phyloP scores from a whole-genome alignment of 1,140 invertebrate genomes.

The Formica selysi region DNA sequence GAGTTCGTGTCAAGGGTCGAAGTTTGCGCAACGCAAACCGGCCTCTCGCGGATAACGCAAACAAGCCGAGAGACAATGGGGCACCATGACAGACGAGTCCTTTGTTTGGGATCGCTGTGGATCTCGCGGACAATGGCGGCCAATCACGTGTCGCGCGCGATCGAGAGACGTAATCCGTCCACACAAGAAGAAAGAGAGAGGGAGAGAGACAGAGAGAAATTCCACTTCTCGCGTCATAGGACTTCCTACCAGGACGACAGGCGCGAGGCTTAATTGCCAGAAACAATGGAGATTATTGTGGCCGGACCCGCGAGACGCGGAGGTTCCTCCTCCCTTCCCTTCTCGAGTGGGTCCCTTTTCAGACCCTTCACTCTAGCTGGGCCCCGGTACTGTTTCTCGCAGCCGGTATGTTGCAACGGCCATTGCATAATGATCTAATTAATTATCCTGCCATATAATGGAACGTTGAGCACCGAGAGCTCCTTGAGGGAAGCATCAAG shows the following conservation, averaged over 20 bases:
- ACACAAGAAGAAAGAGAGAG: slow-evolving; percentile 29
- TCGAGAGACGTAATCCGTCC: slow-evolving; percentile 66
- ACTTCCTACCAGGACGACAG: neutral
- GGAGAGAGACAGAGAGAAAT: neutral
- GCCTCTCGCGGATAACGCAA: slow-evolving; percentile 66
- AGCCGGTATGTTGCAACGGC: slow-evolving; percentile 2
- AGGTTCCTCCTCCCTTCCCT: neutral
- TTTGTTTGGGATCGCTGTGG: slow-evolving; percentile 72
- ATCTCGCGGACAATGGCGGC: slow-evolving; percentile 71
- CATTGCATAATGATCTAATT: slow-evolving; percentile 43
- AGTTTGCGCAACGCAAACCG: slow-evolving; percentile 58
- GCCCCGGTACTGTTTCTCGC: neutral
- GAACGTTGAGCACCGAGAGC: neutral
- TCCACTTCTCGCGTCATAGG: slow-evolving; percentile 42
- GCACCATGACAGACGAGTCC: slow-evolving; percentile 68
- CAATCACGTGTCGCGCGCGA: slow-evolving; percentile 72
- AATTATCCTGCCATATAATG: slow-evolving; percentile 11
- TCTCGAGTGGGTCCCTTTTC: neutral
- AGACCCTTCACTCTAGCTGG: neutral
- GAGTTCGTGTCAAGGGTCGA: slow-evolving; percentile 47
- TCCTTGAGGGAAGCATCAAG: neutral
- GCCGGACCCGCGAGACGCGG: neutral
- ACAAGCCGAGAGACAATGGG: slow-evolving; percentile 72
- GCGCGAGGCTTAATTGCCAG: slow-evolving; percentile 69
- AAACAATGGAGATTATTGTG: slow-evolving; percentile 75